Evolutionary conservation across 1,140 invertebrate species (phyloP).

Genomic region (Drosophila tani): DNA sequence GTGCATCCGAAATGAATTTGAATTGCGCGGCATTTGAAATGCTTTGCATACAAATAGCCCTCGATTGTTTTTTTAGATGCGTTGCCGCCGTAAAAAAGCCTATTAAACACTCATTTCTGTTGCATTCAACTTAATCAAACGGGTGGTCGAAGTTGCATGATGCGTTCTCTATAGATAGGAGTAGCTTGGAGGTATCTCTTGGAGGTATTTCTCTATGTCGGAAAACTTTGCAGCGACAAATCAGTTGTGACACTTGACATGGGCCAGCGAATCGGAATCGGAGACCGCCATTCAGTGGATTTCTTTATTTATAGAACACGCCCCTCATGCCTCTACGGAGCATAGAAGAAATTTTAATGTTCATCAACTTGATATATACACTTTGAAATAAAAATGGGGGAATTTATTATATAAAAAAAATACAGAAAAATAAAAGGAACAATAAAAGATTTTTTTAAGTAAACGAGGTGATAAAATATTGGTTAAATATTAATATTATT

Average conservation of each 20-base stretch:
- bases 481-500: too few species aligned
- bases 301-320: constrained; percentile 39
- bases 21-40: constrained; percentile 59
- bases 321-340: background rate
- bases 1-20: constrained; percentile 57
- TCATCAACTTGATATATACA: constrained; percentile 12
- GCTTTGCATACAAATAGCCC: constrained; percentile 70
- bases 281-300: constrained; percentile 30
- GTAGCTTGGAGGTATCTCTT: constrained; percentile 2
- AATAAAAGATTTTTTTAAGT: too few species aligned
- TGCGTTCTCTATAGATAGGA: background rate
- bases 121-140: constrained; percentile 39
- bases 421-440: background rate
- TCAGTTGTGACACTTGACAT: constrained; percentile 62
- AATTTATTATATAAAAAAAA: background rate
- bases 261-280: constrained; percentile 32
- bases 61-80: constrained; percentile 43
- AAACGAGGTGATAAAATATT: too few species aligned
- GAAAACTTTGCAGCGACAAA: constrained; percentile 40
- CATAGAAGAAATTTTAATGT: constrained; percentile 1
- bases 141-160: constrained; percentile 21
- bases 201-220: background rate
- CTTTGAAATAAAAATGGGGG: background rate
- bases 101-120: constrained; percentile 25
- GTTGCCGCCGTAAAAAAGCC: constrained; percentile 25